phyloP scores from a whole-genome alignment of 2,113 vertebrate species.

The Callipepla squamata region DNA sequence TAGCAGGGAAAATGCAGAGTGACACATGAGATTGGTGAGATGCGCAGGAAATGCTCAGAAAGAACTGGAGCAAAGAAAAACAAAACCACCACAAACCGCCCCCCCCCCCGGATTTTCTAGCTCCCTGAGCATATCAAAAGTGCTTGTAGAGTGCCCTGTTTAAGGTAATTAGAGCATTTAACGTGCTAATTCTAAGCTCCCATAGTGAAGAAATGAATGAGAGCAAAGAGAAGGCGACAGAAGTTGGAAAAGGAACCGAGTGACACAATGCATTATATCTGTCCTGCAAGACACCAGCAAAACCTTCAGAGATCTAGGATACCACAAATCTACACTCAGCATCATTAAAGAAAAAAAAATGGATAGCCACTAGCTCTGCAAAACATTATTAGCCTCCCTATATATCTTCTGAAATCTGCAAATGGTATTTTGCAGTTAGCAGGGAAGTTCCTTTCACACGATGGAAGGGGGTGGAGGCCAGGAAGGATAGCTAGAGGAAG shows the following conservation, averaged over 20 bases:
- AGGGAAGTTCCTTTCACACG: background rate
- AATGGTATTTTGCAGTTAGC: background rate
- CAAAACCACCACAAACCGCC: too few relatives aligned
- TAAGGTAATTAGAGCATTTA: constrained; percentile 18
- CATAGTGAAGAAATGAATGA: background rate
- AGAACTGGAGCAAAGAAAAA: constrained; percentile 38
- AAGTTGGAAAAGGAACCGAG: background rate
- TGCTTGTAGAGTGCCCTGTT: background rate
- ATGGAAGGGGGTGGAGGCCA: background rate
- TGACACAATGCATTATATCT: fast-evolving
- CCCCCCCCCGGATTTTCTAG: constrained; percentile 1
- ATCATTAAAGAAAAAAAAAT: background rate
- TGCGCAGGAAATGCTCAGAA: background rate
- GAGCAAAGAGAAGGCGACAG: background rate
- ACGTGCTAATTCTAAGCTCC: constrained; percentile 6
- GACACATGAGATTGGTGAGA: constrained; percentile 12
- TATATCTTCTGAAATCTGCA: background rate
- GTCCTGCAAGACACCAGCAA: background rate
- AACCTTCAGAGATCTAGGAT: background rate
- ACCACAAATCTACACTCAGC: background rate
- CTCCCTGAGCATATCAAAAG: constrained; percentile 23
- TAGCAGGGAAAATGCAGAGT: constrained; percentile 37
- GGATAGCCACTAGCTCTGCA: background rate
- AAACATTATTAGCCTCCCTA: background rate
- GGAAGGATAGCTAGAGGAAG: background rate